phyloP scores from a whole-genome alignment of 1,140 invertebrate genomes.

The Zaprionus nigranus region DNA sequence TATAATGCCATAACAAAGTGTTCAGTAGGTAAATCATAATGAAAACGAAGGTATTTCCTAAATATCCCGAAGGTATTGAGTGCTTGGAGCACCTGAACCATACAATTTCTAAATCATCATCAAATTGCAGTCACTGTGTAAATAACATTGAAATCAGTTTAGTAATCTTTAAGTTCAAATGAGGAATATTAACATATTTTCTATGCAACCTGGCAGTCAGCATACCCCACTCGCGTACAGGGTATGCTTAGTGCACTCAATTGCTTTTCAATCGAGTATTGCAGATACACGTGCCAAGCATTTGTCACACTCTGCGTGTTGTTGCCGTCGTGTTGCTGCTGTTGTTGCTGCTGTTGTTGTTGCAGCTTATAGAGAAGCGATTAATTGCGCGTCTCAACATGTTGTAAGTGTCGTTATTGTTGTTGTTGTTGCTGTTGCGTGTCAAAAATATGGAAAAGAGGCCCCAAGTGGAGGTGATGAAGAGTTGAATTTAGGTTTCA shows the following conservation, averaged over 20 bases:
- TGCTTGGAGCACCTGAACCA: too few relatives aligned
- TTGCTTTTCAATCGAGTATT: constrained; percentile 24
- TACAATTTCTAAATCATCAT: too few relatives aligned
- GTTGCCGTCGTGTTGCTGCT: constrained; percentile 9
- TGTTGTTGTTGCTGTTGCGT: constrained; percentile 10
- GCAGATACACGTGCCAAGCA: constrained; percentile 42
- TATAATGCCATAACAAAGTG: too few relatives aligned
- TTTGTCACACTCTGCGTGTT: constrained; percentile 18
- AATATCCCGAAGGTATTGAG: too few relatives aligned
- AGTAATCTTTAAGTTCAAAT: too few relatives aligned
- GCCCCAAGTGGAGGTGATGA: constrained; percentile 13
- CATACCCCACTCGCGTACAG: constrained; percentile 6
- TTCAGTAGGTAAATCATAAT: too few relatives aligned
- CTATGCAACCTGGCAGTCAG: background rate
- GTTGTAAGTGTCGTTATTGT: background rate
- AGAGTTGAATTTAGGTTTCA: constrained; percentile 9
- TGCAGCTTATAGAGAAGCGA: constrained; percentile 24
- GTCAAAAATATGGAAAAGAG: constrained; percentile 19
- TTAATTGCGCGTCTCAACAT: constrained; percentile 43
- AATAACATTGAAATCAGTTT: too few relatives aligned
- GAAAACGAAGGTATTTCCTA: too few relatives aligned
- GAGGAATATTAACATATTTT: background rate
- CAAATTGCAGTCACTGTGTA: background rate
- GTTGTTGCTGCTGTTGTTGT: background rate
- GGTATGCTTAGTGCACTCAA: constrained; percentile 30